A percentile compares a stretch with the other conserved stretches of the same genome.
These are phyloP conservation scores for Atta texana DNA, from an alignment of 1,140 invertebrate species.

Conservation along the genomic window DNA sequence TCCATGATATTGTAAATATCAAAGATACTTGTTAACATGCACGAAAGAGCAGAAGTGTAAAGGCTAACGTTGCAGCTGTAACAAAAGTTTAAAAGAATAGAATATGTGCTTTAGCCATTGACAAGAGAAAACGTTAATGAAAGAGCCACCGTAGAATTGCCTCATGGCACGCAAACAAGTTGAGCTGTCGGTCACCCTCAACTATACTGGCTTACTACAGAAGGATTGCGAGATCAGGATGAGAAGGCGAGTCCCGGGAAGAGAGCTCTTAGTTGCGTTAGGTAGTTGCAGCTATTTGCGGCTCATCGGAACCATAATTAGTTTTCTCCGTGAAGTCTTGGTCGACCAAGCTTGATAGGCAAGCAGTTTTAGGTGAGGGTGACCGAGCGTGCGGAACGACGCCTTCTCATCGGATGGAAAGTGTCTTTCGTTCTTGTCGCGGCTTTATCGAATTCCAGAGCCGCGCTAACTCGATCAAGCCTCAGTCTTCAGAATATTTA, in stretches of 20 bases:
- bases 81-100: slow-evolving; percentile 41
- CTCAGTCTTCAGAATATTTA: slow-evolving; percentile 73
- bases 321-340: slow-evolving; percentile 75
- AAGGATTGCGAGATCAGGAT: slow-evolving; percentile 48
- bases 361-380: slow-evolving; percentile 69
- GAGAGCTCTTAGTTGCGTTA: slow-evolving; percentile 60
- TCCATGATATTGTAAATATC: background rate
- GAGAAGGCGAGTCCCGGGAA: slow-evolving; percentile 56
- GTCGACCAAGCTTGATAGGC: slow-evolving; percentile 69
- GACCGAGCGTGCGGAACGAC: slow-evolving; percentile 60
- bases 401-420: slow-evolving; percentile 43
- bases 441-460: slow-evolving; percentile 77
- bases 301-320: slow-evolving; percentile 79
- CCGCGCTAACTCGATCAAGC: slow-evolving; percentile 74
- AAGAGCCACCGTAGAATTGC: slow-evolving; percentile 45
- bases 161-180: slow-evolving; percentile 60
- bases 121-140: slow-evolving; percentile 46
- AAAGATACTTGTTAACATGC: background rate
- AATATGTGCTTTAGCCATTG: slow-evolving; percentile 27
- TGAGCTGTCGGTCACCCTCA: slow-evolving; percentile 61
- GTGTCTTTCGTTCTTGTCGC: slow-evolving; percentile 62
- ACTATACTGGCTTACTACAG: slow-evolving; percentile 46
- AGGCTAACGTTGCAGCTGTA: background rate
- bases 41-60: background rate
- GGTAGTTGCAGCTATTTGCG: slow-evolving; percentile 78